These are phyloP conservation scores for Pelodiscus sinensis DNA, from an alignment of 2,113 vertebrate species.

Conservation along the genomic window DNA sequence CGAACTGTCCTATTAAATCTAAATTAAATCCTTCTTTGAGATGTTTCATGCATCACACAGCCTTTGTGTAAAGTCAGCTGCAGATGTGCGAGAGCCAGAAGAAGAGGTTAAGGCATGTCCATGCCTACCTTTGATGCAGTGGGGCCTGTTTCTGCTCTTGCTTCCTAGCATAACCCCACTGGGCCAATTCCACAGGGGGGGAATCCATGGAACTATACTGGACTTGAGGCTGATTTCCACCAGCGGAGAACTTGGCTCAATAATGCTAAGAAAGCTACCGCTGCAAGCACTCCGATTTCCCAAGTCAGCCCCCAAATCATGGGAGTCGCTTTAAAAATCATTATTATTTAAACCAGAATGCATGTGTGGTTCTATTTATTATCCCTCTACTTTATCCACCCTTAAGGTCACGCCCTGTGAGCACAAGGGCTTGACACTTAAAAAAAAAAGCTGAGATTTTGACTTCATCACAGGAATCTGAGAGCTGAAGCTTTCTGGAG, in stretches of 20 bases:
- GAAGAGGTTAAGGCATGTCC: slow-evolving; percentile 35
- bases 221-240: not conserved
- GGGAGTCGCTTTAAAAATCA: not conserved
- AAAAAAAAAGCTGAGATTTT: not conserved
- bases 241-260: not conserved
- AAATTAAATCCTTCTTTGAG: slow-evolving; percentile 70
- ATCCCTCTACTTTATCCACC: not conserved
- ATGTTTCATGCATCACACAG: slow-evolving; percentile 58
- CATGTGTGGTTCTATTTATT: not conserved
- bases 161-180: not conserved
- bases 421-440: not conserved
- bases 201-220: not conserved
- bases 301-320: not conserved
- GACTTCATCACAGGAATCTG: not conserved
- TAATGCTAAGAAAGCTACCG: not conserved
- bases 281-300: not conserved
- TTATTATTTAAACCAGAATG: not conserved
- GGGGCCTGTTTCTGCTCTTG: not conserved
- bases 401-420: not conserved
- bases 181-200: fast-evolving
- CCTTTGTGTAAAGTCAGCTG: slow-evolving; percentile 52
- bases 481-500: not conserved
- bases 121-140: not conserved
- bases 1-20: slow-evolving; percentile 69
- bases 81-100: slow-evolving; percentile 48